phyloP scores from a whole-genome alignment of 2,888 invertebrate species.

The Cantharis rufa region DNA sequence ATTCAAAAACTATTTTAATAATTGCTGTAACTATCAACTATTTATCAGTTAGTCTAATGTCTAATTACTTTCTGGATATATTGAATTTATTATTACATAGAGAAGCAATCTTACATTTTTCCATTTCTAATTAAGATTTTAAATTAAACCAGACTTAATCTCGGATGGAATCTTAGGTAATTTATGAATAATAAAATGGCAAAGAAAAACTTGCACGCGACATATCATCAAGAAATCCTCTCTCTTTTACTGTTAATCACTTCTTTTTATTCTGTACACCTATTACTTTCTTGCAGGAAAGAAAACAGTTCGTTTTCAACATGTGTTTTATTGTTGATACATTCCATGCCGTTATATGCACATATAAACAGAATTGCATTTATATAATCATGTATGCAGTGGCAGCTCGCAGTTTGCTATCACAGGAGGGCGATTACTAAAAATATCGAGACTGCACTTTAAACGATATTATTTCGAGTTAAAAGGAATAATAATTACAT shows the following conservation, averaged over 20 bases:
- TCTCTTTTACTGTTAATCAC: conserved; percentile 23
- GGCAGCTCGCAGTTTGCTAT: too few species aligned
- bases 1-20: too few species aligned
- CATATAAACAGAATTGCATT: not conserved
- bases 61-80: too few species aligned
- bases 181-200: conserved; percentile 7
- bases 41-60: too few species aligned
- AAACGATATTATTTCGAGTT: too few species aligned
- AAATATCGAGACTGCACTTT: too few species aligned
- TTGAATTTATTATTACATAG: too few species aligned
- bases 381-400: not conserved
- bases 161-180: not conserved
- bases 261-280: conserved; percentile 15
- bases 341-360: conserved; percentile 16
- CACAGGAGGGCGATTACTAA: too few species aligned
- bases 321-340: conserved; percentile 16
- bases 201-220: conserved; percentile 9
- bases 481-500: too few species aligned
- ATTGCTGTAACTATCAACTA: too few species aligned
- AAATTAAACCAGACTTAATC: too few species aligned
- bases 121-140: not conserved
- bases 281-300: conserved; percentile 16
- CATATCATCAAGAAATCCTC: conserved; percentile 12
- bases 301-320: conserved; percentile 17
- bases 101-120: not conserved